Evolutionary conservation across 2,113 vertebrate species (phyloP), one percentile per base, ranked within the genome.

Genomic region (Prietella phreatophila): DNA sequence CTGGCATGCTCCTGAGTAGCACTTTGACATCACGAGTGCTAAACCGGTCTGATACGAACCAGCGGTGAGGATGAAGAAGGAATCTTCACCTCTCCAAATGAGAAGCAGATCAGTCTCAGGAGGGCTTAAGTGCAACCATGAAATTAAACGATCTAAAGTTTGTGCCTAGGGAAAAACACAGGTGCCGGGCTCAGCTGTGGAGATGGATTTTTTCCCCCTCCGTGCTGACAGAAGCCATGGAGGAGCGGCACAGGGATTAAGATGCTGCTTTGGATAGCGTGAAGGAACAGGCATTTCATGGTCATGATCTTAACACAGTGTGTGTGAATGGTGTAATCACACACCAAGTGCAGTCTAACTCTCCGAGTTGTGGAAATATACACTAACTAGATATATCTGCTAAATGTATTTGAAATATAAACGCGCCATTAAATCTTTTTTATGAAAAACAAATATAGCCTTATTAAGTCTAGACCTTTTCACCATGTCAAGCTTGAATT

Each of bases 1-100:
- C 63, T 86, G 82, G 84, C 78, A 25, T 30, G 42, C 20, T 56
- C 4, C 14, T 1, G 11, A 73, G 80, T 20, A 17, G n/a, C 25
- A 56, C 42, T 56, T 69, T 65, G 84, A 75, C 30, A 50, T 83
- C 20, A 63, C 33, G 55, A 61, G 42, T 53, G 39, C 9, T 82
- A 86, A 65, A 86, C 8, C 10, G 27, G 2, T 86, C 63, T 84
- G 69, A 82, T 75, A 73, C 8, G 22, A 58, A 80, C 10, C 65
- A 69, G 53, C 9, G 11, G 65, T 75, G 55, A 65, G 78, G 75
- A 67, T n/a, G 82, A 84, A 30, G 36, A 36, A 15, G 58, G 84
- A 82, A 88, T 88, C 73, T 11, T 88, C 89, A 87, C 89, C 87
- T 88, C 36, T 73, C 47, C 76, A 75, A 75, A 82, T 73, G 5